Evolutionary conservation across 2,888 invertebrate genomes (phyloP), one percentile per base, ranked within the genome.

Genomic region (Metalampra italica): DNA sequence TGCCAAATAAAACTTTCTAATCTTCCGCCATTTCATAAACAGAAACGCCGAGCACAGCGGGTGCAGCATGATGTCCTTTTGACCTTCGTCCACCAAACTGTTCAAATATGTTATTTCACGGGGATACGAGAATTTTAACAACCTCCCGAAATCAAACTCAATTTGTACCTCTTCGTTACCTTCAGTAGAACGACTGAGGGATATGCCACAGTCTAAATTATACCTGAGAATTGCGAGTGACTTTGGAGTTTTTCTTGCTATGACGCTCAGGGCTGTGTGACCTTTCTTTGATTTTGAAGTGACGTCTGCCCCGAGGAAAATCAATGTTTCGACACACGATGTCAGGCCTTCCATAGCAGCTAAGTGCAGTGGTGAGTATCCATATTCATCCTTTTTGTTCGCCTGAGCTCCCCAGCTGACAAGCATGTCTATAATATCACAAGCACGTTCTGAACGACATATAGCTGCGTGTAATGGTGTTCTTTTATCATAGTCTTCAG

Each of bases 1-100:
- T 0, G 94, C 95, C 11, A 96, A 93, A 68, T 96, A 96, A 71
- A 96, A 97, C 81, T 96, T 96, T 29, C 96, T 91, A 57, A 97
- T 96, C 77, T 96, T 96, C 65, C 95, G 95, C 97, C 97, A 97
- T 74, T 97, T 97, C 46, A 97, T 92, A 70, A 96, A 93, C 0
- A 97, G 87, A 71, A 97, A 97, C 0, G 96, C 96, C 8, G 96
- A 95, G 74, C 96, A 96, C 4, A 97, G 82, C 0, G 97, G 97
- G 84, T 97, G 97, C 46, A 96, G 91, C 2, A 97, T 79, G 37
- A 97, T 94, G 74, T 96, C 95, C 68, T 96, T 96, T 71, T 96
- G 96, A 0, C 96, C 96, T 77, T 96, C 96, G 60, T 96, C 95
- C 0, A 97, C 95, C 58, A 96, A 95, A 0, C 95, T 96, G 60